A percentile compares a stretch with the other conserved stretches of the same genome.
Evolutionary conservation across 2,113 vertebrate species (phyloP).

Genomic region (Apteryx mantelli): DNA sequence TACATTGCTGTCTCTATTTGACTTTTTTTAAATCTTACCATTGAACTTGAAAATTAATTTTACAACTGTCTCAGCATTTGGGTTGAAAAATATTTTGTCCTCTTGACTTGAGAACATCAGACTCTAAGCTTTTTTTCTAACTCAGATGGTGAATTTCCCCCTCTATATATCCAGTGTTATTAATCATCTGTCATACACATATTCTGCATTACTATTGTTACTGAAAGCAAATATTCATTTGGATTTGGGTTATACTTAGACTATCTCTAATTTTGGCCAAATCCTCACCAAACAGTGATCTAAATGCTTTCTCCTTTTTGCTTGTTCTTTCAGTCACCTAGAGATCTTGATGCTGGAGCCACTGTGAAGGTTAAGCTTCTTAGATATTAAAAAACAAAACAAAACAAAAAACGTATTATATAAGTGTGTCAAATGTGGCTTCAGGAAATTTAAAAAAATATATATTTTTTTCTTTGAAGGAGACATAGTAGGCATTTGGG

Average conservation of each 20-base stretch:
- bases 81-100: neutral
- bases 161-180: neutral
- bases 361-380: neutral
- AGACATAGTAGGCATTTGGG: neutral
- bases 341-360: neutral
- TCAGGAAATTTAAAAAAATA: neutral
- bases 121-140: neutral
- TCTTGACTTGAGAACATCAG: neutral
- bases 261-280: neutral
- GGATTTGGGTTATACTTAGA: neutral
- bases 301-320: neutral
- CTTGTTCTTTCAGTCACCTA: neutral
- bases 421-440: rapidly evolving
- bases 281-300: neutral
- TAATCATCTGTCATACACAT: neutral
- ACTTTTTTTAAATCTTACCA: neutral
- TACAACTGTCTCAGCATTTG: neutral
- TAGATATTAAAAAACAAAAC: neutral
- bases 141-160: neutral
- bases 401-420: neutral
- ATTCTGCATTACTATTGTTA: neutral
- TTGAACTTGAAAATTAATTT: neutral
- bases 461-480: neutral
- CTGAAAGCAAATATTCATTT: neutral
- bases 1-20: neutral